Evolutionary conservation across 30 jellyfish, hydroid and myxozoan genomes (phyloP), one percentile per base, ranked within the genome.

Genomic region (Euphysa ruthae): DNA sequence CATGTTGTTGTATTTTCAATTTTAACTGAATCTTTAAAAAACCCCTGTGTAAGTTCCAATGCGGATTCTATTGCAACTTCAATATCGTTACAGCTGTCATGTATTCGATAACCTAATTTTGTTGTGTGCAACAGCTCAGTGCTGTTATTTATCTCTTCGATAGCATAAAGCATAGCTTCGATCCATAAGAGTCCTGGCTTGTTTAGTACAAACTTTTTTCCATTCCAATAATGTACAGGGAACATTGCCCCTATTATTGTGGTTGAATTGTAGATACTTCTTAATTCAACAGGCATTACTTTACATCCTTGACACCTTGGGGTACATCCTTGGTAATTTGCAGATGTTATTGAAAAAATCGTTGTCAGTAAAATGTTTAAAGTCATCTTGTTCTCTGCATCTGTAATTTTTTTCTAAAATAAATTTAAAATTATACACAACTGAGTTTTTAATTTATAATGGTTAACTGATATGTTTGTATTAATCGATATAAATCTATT

Each of bases 141-240:
- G 43, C 58, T 51, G 33, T 81, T 81, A 62, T 90, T 90, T 1
- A 90, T 82, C 55, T 90, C 94, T 3, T 75, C 92, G 29, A 88
- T 81, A 15, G 98, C 95, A 27, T 63, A 76, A 20, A 77, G 69
- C 93, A 90, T 81, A 8, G 98, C 98, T 55, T 90, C 81, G 0
- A 75, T 65, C 98, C 98, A 90, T 32, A 80, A 78, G 24, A 90
- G 58, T 1, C 98, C 98, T 15, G 92, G 77, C 35, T 54, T 70
- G 66, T 90, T 90, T 54, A 61, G 77, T 25, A 73, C 77, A 50
- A 55, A 90, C 19, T 43, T 44, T 12, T 55, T 56, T 18, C 80
- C 43, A 20, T 80, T 61, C 51, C 20, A 69, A 49, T 68, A 78
- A 49, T 90, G 98, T 22, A 80, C 95, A 0, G 98, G 98, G 50